Evolutionary conservation across 2,797 vertebrate genomes (phyloP).

Genomic region (Protosalanx chinensis): DNA sequence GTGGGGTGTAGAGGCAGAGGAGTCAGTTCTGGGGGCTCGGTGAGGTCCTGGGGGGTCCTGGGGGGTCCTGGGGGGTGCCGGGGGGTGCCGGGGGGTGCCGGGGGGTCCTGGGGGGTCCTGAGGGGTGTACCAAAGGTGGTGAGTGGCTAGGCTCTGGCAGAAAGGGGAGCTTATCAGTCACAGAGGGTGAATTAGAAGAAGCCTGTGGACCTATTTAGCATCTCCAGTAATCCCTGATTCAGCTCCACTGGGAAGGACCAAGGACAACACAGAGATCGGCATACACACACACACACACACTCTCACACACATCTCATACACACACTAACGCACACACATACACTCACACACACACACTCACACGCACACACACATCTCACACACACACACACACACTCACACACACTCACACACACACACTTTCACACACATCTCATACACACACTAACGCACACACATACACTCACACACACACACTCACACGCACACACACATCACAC

Average conservation of each 20-base stretch:
- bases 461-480: neutral
- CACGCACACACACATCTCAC: too few species aligned
- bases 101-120: constrained; percentile 3
- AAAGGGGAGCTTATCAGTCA: constrained; percentile 35
- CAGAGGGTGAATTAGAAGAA: constrained; percentile 49
- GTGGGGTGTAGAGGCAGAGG: neutral
- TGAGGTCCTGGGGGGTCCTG: constrained; percentile 1
- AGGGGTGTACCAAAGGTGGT: constrained; percentile 21
- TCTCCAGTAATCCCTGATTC: constrained; percentile 54
- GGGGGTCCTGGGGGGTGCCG: constrained; percentile 21
- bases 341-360: too few species aligned
- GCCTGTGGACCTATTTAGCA: constrained; percentile 49
- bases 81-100: too few species aligned
- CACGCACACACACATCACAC: too few species aligned
- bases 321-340: too few species aligned
- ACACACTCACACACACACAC: constrained; percentile 6
- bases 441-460: constrained; percentile 3
- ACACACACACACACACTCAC: neutral
- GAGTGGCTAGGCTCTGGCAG: constrained; percentile 26
- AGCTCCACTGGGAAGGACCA: constrained; percentile 29
- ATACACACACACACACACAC: constrained; percentile 1
- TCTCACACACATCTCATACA: too few species aligned
- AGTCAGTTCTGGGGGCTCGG: neutral
- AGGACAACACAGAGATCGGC: constrained; percentile 4
- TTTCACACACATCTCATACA: neutral